Conservation (phyloP, 2,113 vertebrate species). For the Sphyrna mokarran region DNA sequence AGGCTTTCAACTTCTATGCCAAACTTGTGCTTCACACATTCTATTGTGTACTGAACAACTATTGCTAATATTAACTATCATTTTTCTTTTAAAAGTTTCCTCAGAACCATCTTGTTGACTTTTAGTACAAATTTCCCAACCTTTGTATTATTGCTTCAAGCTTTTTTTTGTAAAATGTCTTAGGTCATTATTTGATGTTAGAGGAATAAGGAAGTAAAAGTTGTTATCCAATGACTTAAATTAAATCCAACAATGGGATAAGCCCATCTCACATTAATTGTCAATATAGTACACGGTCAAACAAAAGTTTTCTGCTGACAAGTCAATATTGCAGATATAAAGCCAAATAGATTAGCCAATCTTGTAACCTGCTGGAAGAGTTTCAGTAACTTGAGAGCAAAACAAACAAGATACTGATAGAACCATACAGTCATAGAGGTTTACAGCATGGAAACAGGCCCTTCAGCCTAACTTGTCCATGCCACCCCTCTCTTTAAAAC, state of each 20-base stretch:
- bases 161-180: no score
- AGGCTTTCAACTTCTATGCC: background rate
- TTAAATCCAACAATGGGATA: background rate
- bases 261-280: background rate
- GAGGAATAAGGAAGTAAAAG: no score
- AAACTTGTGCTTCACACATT: background rate
- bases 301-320: background rate
- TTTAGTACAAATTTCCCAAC: no score
- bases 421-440: no score
- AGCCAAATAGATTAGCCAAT: background rate
- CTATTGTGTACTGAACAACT: background rate
- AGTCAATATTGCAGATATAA: background rate
- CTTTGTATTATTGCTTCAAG: no score
- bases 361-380: background rate
- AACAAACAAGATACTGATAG: background rate
- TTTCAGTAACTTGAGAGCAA: background rate
- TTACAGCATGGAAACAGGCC: no score
- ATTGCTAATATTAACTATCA: no score
- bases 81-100: no score
- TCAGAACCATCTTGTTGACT: no score
- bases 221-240: background rate
- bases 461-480: no score
- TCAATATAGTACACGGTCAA: background rate
- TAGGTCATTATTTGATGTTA: no score
- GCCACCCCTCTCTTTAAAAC: no score